These are phyloP conservation scores for Automeris io DNA, from an alignment of 2,888 invertebrate genomes.

Conservation along the genomic window DNA sequence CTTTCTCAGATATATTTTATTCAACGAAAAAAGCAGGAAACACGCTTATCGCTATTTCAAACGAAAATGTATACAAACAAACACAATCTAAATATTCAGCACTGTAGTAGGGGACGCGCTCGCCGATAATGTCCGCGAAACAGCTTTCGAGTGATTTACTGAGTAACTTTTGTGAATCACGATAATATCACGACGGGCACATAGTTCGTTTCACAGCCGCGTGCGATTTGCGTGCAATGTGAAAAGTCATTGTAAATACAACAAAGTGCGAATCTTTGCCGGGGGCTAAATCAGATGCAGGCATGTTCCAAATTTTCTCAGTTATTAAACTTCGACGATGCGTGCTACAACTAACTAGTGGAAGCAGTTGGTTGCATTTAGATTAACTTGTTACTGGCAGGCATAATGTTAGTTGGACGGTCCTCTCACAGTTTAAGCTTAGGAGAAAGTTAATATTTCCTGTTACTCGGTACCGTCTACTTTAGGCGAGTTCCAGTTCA, in stretches of 20 bases:
- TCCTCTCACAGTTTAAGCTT: conserved; percentile 63
- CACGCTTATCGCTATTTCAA: conserved; percentile 63
- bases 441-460: conserved; percentile 75
- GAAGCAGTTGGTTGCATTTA: conserved; percentile 70
- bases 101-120: conserved; percentile 52
- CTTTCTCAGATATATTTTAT: conserved; percentile 63
- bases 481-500: conserved; percentile 68
- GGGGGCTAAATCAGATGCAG: conserved; percentile 44
- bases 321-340: conserved; percentile 68
- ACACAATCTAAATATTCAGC: conserved; percentile 66
- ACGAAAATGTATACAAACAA: conserved; percentile 70
- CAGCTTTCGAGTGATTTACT: conserved; percentile 56
- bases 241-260: conserved; percentile 22
- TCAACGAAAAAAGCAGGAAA: conserved; percentile 57
- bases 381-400: conserved; percentile 76
- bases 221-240: conserved; percentile 2
- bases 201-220: not conserved
- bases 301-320: conserved; percentile 54
- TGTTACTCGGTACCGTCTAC: conserved; percentile 64
- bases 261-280: conserved; percentile 28
- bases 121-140: conserved; percentile 61
- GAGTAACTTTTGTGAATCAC: conserved; percentile 46
- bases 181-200: conserved; percentile 34
- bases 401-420: conserved; percentile 73
- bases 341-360: conserved; percentile 55